phyloP scores from a whole-genome alignment of 2,888 invertebrate species.

The Hyppa rectilinea region DNA sequence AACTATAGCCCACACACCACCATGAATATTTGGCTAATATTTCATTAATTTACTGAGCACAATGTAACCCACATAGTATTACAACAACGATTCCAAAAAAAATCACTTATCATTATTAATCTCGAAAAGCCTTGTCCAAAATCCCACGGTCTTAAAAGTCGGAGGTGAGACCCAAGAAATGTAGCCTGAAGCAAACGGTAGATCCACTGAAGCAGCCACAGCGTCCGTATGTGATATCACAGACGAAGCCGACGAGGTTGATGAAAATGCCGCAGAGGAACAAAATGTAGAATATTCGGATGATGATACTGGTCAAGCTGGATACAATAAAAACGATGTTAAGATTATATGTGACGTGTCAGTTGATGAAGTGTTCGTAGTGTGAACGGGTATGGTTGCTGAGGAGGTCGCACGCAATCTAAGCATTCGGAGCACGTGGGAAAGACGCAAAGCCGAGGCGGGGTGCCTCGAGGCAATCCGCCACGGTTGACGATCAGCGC shows the following conservation, averaged over 20 bases:
- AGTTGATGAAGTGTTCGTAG: constrained; percentile 74
- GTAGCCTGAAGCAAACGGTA: constrained; percentile 89
- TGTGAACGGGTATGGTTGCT: constrained; percentile 80
- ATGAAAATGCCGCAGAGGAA: constrained; percentile 78
- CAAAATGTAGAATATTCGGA: constrained; percentile 47
- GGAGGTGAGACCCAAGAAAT: constrained; percentile 83
- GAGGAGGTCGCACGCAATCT: constrained; percentile 89
- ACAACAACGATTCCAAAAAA: constrained; percentile 50
- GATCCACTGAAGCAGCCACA: constrained; percentile 87
- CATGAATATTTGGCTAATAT: background rate
- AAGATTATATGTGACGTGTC: constrained; percentile 64
- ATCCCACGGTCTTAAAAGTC: constrained; percentile 88
- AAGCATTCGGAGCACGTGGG: constrained; percentile 90
- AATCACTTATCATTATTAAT: constrained; percentile 81
- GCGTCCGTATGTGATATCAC: constrained; percentile 77
- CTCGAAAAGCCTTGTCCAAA: constrained; percentile 73
- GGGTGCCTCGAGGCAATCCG: constrained; percentile 84
- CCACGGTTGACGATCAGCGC: constrained; percentile 89
- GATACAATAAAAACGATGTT: constrained; percentile 53
- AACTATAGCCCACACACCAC: background rate
- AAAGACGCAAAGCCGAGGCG: constrained; percentile 84
- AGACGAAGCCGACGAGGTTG: constrained; percentile 68
- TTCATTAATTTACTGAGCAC: constrained; percentile 20
- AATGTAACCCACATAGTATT: constrained; percentile 9
- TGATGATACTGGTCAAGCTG: constrained; percentile 70